Evolutionary conservation across 1,140 invertebrate genomes (phyloP).

Genomic region (Bilobella aurantiaca): DNA sequence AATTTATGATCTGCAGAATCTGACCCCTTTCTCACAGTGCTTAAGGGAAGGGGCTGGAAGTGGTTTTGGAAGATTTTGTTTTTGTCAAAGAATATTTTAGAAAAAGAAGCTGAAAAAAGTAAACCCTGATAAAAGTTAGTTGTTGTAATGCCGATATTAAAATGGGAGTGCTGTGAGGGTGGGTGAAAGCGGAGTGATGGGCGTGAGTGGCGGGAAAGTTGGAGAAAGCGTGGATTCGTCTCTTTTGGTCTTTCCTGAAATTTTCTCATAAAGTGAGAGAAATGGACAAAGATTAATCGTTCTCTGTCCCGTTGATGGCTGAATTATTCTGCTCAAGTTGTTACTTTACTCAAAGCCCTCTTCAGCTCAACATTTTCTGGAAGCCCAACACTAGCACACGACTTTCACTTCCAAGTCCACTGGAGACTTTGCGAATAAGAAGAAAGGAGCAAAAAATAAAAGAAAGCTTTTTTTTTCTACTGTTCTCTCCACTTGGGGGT

Average conservation of each 20-base stretch:
- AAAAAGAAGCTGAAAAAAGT: background rate
- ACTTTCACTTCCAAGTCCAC: background rate
- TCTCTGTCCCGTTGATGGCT: slow-evolving; percentile 35
- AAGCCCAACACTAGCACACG: slow-evolving; percentile 4
- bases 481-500: background rate
- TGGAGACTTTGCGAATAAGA: background rate
- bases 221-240: background rate
- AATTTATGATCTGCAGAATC: slow-evolving; percentile 8
- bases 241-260: slow-evolving; percentile 17
- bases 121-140: background rate
- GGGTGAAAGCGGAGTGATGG: background rate
- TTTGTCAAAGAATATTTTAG: background rate
- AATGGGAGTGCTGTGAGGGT: background rate
- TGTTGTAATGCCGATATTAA: background rate
- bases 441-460: background rate
- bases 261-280: slow-evolving; percentile 36
- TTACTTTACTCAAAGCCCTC: slow-evolving; percentile 29
- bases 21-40: background rate
- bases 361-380: slow-evolving; percentile 17
- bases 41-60: background rate
- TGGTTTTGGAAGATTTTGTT: background rate
- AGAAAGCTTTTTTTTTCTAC: background rate
- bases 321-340: slow-evolving; percentile 36
- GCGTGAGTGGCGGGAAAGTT: background rate
- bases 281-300: slow-evolving; percentile 36